Conservation (phyloP, 2,797 vertebrate genomes). For the Xerus rutilus region DNA sequence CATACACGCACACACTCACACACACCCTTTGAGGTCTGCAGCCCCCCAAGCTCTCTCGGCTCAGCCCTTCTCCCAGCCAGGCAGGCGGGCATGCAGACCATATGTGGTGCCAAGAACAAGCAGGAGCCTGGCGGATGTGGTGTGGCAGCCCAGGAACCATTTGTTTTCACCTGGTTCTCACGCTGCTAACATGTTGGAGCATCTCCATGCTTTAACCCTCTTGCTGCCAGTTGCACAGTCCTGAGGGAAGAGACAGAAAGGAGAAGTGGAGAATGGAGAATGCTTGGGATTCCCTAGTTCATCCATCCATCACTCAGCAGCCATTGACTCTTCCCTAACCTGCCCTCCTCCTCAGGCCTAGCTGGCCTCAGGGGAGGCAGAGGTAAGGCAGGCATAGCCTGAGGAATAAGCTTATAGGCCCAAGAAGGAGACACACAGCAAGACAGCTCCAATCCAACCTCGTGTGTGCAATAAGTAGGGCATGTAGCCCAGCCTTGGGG, state of each 20-base stretch:
- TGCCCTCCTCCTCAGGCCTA: background rate
- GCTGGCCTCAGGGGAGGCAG: background rate
- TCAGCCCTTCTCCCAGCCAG: constrained; percentile 47
- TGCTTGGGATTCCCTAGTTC: background rate
- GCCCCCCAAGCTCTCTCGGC: constrained; percentile 30
- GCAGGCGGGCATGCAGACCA: constrained; percentile 40
- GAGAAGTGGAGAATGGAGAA: background rate
- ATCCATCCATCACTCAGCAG: background rate
- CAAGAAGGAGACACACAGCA: background rate
- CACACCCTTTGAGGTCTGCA: background rate
- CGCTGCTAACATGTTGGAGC: constrained; percentile 59
- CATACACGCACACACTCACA: background rate
- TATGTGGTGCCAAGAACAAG: constrained; percentile 72
- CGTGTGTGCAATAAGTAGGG: background rate
- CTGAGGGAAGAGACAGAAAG: constrained; percentile 23
- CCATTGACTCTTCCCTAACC: background rate
- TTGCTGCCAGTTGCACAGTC: constrained; percentile 34
- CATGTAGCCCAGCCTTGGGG: background rate
- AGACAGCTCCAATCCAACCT: background rate
- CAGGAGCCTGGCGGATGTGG: constrained; percentile 68
- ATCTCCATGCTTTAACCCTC: constrained; percentile 73
- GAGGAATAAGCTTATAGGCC: background rate
- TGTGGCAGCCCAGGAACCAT: constrained; percentile 73
- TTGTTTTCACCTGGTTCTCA: constrained; percentile 79
- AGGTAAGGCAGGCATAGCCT: background rate